A percentile compares a stretch with the other conserved stretches of the same genome.
Conservation (phyloP, 2,888 invertebrate genomes). For the Stenchaetothrips biformis region DNA sequence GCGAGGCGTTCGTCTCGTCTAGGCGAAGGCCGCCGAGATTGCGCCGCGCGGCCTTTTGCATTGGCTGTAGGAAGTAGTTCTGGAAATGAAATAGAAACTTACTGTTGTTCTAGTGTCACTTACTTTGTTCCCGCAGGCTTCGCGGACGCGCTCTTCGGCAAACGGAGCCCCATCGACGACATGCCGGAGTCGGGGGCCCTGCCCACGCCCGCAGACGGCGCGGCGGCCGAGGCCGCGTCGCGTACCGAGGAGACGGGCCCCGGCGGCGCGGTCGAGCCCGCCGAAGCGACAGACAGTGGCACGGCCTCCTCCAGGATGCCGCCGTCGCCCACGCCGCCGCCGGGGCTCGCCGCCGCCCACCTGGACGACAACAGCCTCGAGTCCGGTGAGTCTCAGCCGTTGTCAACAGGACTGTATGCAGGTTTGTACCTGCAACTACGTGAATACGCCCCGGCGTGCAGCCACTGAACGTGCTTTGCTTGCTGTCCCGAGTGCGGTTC, state of each 20-base stretch:
- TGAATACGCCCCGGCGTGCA: too few relatives aligned
- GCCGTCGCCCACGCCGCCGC: background rate
- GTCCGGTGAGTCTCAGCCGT: background rate
- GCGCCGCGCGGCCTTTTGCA: too few relatives aligned
- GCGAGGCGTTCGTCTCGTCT: too few relatives aligned
- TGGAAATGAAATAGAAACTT: too few relatives aligned
- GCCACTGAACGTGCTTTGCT: too few relatives aligned
- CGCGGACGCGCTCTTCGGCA: constrained; percentile 13
- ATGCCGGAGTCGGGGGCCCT: background rate
- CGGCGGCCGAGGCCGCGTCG: background rate
- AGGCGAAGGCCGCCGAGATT: too few relatives aligned
- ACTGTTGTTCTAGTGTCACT: too few relatives aligned
- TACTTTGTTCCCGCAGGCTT: background rate
- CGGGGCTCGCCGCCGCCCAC: background rate
- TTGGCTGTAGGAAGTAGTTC: too few relatives aligned
- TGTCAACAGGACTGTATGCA: background rate
- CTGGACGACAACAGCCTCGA: constrained; percentile 22
- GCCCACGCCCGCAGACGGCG: background rate
- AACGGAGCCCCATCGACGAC: constrained; percentile 3
- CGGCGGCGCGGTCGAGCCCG: background rate
- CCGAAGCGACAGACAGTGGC: background rate
- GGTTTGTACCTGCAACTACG: background rate
- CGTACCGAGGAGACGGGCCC: background rate
- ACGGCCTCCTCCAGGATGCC: background rate
- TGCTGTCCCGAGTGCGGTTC: too few relatives aligned